These are phyloP conservation scores for Tapirus indicus DNA, from an alignment of 2,797 vertebrate species.

Conservation along the genomic window DNA sequence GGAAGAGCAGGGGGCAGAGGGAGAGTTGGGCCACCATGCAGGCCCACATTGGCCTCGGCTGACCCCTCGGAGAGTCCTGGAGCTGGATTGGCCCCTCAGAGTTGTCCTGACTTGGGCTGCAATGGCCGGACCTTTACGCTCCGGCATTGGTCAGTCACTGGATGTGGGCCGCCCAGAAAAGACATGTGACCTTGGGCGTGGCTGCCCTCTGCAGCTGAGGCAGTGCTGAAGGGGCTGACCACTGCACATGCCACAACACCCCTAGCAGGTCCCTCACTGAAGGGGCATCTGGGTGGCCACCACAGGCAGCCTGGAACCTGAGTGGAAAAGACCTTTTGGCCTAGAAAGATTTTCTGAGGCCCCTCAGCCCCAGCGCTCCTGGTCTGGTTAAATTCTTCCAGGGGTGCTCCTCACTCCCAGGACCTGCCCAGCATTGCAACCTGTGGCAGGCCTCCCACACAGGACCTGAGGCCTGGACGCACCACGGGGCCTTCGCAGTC, in stretches of 20 bases:
- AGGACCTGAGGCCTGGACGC: neutral
- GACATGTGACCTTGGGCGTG: neutral
- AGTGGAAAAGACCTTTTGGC: neutral
- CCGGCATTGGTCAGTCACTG: accelerated
- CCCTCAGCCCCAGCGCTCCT: neutral
- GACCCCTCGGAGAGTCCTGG: neutral
- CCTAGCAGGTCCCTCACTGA: neutral
- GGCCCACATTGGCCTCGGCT: neutral
- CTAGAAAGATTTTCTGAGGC: neutral
- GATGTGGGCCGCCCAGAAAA: neutral
- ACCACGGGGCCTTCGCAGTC: neutral
- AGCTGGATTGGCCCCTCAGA: neutral
- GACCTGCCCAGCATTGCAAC: no score
- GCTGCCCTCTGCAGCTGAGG: neutral
- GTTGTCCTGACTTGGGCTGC: neutral
- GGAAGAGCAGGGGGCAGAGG: neutral
- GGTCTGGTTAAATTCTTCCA: neutral
- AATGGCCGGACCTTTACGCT: neutral
- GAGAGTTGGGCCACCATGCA: neutral
- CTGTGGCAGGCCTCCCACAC: neutral
- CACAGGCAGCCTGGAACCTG: neutral
- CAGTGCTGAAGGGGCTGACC: neutral
- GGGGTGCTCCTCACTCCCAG: accelerated
- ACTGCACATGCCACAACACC: neutral
- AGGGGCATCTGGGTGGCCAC: neutral